phyloP scores from a whole-genome alignment of 2,113 vertebrate genomes.

The Zosterops japonicus region DNA sequence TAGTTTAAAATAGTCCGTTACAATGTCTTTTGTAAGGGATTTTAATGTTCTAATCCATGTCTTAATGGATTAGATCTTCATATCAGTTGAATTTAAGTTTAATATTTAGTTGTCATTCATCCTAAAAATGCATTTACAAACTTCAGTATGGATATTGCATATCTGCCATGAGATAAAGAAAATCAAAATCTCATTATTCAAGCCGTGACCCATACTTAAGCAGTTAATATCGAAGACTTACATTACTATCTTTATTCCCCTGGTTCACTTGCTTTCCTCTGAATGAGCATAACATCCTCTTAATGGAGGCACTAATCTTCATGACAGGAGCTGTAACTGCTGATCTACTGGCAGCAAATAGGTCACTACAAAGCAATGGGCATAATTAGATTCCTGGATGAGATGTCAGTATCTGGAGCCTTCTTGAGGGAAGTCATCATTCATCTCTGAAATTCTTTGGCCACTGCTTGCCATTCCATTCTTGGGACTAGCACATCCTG shows the following conservation, averaged over 20 bases:
- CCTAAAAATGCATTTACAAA: background rate
- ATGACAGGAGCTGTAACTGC: background rate
- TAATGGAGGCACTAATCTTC: conserved; percentile 6
- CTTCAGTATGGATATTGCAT: background rate
- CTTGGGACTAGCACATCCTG: background rate
- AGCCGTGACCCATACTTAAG: background rate
- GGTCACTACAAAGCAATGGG: background rate
- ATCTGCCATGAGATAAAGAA: background rate
- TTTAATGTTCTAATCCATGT: background rate
- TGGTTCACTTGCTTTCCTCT: background rate
- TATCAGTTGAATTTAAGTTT: background rate
- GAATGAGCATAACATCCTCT: background rate
- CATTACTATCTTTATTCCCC: background rate
- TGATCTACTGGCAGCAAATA: background rate
- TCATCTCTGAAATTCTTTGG: background rate
- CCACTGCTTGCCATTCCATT: background rate
- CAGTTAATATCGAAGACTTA: background rate
- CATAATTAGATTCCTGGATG: background rate
- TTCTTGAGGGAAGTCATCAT: background rate
- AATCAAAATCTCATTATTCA: background rate
- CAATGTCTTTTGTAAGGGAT: background rate
- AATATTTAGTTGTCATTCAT: background rate
- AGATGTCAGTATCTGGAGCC: background rate
- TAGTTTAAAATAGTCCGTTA: background rate
- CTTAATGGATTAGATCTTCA: background rate